Evolutionary conservation across 2,888 invertebrate species (phyloP).

Genomic region (Morpho achilles): DNA sequence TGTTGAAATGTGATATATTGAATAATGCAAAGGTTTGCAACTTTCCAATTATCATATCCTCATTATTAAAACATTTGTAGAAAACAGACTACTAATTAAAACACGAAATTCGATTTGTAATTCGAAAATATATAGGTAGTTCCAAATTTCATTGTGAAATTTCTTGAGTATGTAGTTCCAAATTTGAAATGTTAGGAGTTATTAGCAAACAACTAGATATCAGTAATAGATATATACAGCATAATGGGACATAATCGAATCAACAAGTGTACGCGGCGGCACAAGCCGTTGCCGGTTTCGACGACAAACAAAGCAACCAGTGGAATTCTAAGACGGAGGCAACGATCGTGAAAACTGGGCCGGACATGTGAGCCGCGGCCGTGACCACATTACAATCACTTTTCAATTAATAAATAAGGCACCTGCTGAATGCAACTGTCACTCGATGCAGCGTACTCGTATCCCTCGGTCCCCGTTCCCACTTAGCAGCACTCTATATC

Average conservation of each 20-base stretch:
- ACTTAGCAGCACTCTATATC: constrained; percentile 51
- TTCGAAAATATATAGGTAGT: too few relatives aligned
- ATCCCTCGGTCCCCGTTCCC: constrained; percentile 47
- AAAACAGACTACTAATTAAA: constrained; percentile 6
- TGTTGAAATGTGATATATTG: background rate
- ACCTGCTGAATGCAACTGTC: constrained; percentile 73
- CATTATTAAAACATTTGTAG: constrained; percentile 5
- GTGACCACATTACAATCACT: constrained; percentile 77
- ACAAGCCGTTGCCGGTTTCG: constrained; percentile 33
- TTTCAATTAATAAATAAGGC: constrained; percentile 76
- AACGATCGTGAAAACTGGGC: constrained; percentile 71
- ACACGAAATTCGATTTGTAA: too few relatives aligned
- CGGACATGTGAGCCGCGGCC: constrained; percentile 76
- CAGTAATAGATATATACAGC: too few relatives aligned
- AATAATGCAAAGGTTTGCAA: constrained; percentile 4
- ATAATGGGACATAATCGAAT: constrained; percentile 6
- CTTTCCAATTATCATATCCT: constrained; percentile 10
- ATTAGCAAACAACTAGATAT: too few relatives aligned
- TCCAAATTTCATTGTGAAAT: too few relatives aligned
- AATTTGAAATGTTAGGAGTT: too few relatives aligned
- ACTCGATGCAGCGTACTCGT: constrained; percentile 46
- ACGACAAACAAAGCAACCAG: constrained; percentile 66
- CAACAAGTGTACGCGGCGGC: constrained; percentile 17
- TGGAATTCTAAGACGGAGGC: constrained; percentile 50
- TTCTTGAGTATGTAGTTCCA: too few relatives aligned